A percentile compares a stretch with the other conserved stretches of the same genome.
These are phyloP conservation scores for Aeoliscus strigatus DNA, from an alignment of 2,797 vertebrate genomes.

Conservation along the genomic window DNA sequence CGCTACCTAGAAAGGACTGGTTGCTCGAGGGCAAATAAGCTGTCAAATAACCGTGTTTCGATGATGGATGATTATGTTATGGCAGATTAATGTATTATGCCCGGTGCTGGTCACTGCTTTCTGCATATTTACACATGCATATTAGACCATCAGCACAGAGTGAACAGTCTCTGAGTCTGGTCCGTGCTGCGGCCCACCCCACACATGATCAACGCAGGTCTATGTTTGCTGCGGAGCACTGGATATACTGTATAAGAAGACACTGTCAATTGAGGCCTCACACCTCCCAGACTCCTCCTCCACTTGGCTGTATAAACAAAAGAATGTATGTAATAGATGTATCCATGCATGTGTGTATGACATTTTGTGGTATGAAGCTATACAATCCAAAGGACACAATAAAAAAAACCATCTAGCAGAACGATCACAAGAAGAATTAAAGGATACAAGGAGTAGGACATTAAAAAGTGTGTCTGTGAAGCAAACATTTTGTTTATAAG, in stretches of 20 bases:
- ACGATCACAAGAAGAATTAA: neutral
- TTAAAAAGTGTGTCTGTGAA: conserved; percentile 10
- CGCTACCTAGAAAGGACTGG: conserved; percentile 27
- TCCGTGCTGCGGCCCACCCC: conserved; percentile 50
- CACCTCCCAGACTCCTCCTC: conserved; percentile 56
- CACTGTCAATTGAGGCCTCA: conserved; percentile 63
- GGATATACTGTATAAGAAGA: conserved; percentile 69
- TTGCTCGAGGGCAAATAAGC: too few species aligned
- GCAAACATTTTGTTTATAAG: conserved; percentile 35
- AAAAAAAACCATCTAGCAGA: conserved; percentile 9
- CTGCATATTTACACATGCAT: conserved; percentile 29
- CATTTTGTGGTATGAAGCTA: conserved; percentile 5
- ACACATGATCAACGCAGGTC: conserved; percentile 70
- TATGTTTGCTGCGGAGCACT: conserved; percentile 60
- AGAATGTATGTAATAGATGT: too few species aligned
- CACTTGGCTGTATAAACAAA: conserved; percentile 59
- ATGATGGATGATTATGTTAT: too few species aligned
- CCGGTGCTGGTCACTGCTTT: conserved; percentile 30
- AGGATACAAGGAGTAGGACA: neutral
- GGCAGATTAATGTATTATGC: neutral
- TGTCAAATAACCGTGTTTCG: too few species aligned
- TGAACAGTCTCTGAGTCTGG: conserved; percentile 54
- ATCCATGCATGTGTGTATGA: conserved; percentile 11
- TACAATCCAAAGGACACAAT: conserved; percentile 1
- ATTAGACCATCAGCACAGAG: conserved; percentile 59